These are phyloP conservation scores for Balearica regulorum DNA, from an alignment of 2,797 vertebrate species.

Conservation along the genomic window DNA sequence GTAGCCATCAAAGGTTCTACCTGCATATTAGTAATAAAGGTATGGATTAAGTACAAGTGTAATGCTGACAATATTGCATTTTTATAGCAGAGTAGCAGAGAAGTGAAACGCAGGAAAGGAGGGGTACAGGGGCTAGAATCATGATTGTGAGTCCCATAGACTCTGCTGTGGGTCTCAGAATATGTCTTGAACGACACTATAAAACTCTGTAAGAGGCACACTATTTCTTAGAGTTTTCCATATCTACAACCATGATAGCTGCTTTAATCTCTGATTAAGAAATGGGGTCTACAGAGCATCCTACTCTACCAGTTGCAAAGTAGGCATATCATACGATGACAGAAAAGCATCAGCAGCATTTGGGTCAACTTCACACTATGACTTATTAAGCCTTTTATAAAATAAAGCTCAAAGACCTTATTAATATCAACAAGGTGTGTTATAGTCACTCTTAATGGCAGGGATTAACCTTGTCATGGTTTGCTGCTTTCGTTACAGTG, in stretches of 20 bases:
- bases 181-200: not conserved
- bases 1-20: not conserved
- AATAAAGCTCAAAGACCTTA: slow-evolving; percentile 60
- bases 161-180: not conserved
- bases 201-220: not conserved
- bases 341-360: slow-evolving; percentile 46
- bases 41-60: not conserved
- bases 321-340: slow-evolving; percentile 5
- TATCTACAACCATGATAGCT: slow-evolving; percentile 13
- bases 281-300: not conserved
- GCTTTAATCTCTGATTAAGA: slow-evolving; percentile 51
- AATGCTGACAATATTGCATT: not conserved
- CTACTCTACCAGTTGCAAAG: not conserved
- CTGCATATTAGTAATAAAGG: not conserved
- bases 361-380: slow-evolving; percentile 45
- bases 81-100: not conserved
- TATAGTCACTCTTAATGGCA: slow-evolving; percentile 61
- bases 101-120: not conserved
- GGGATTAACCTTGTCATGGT: slow-evolving; percentile 69
- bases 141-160: not conserved
- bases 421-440: slow-evolving; percentile 68
- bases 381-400: slow-evolving; percentile 64
- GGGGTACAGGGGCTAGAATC: not conserved
- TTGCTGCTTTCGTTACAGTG: slow-evolving; percentile 52
- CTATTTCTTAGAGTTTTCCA: not conserved